A percentile compares a stretch with the other conserved stretches of the same genome.
Evolutionary conservation across 1,140 invertebrate species (phyloP).

Genomic region (Frieseomelitta varia): DNA sequence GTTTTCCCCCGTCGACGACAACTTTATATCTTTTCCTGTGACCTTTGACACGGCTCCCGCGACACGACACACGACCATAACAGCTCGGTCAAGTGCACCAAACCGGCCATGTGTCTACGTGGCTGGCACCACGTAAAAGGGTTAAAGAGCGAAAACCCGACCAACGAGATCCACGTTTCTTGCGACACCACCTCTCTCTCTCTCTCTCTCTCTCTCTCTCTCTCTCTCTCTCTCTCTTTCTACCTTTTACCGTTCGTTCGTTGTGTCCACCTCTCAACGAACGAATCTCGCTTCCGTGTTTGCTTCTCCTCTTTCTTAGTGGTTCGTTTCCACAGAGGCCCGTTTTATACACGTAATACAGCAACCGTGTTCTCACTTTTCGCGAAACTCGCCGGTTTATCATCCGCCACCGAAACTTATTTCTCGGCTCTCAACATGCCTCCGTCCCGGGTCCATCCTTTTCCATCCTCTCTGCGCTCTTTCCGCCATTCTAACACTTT

Average conservation of each 20-base stretch:
- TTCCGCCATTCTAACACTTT: constrained; percentile 48
- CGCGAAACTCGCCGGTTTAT: constrained; percentile 63
- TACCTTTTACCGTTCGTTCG: too few species aligned
- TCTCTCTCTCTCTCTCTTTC: neutral
- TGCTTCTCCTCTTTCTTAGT: neutral
- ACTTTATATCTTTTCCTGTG: neutral
- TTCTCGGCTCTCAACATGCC: constrained; percentile 48
- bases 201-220: neutral
- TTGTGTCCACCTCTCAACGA: neutral
- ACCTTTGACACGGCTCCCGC: neutral
- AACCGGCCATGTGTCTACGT: neutral
- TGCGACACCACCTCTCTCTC: neutral
- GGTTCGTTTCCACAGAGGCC: neutral
- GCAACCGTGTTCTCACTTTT: constrained; percentile 45
- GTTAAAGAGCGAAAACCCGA: neutral
- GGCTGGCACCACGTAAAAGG: neutral
- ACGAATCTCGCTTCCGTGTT: constrained; percentile 4
- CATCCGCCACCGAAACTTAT: constrained; percentile 60
- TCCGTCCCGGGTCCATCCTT: neutral
- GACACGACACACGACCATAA: neutral
- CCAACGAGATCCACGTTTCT: constrained; percentile 9
- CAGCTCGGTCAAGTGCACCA: neutral
- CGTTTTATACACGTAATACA: constrained; percentile 22
- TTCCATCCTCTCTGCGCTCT: constrained; percentile 25
- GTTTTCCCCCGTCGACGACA: neutral